These are phyloP conservation scores for Caenorhabditis sinica DNA, from an alignment of 2,888 invertebrate species.

Conservation along the genomic window DNA sequence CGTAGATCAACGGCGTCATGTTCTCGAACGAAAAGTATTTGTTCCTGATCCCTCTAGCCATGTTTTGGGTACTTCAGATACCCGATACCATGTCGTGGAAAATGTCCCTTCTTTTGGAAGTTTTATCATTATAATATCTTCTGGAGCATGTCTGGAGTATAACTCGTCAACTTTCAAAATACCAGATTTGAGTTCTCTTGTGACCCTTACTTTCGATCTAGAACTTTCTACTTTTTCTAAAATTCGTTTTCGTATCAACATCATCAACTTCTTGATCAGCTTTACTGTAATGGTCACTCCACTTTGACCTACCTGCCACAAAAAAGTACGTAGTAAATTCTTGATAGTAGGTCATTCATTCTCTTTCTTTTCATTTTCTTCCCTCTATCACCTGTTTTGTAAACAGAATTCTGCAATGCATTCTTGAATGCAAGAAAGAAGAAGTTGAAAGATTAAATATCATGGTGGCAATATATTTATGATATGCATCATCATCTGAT, in stretches of 20 bases:
- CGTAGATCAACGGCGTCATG: conserved; percentile 7
- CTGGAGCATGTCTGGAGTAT: no score
- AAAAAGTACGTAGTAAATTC: background rate
- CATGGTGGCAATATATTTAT: background rate
- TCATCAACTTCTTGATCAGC: background rate
- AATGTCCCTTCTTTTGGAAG: no score
- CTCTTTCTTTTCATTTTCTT: background rate
- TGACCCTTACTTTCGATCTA: background rate
- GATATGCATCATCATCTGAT: conserved; percentile 32
- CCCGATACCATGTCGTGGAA: no score
- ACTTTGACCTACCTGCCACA: background rate
- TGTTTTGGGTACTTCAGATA: background rate
- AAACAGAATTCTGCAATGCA: conserved; percentile 3
- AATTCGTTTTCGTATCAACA: no score
- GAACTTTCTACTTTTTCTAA: background rate
- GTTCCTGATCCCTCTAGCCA: background rate
- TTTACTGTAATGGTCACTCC: conserved; percentile 1
- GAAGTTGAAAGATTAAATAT: conserved; percentile 59
- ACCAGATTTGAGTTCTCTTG: no score
- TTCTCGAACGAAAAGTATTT: background rate
- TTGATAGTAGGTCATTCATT: conserved; percentile 2
- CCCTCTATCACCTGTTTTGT: background rate
- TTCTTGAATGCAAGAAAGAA: background rate
- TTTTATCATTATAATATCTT: no score
- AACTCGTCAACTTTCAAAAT: no score